Base-by-base conservation (phyloP, 2,797 vertebrate genomes). In the Macropus fuliginosus region DNA sequence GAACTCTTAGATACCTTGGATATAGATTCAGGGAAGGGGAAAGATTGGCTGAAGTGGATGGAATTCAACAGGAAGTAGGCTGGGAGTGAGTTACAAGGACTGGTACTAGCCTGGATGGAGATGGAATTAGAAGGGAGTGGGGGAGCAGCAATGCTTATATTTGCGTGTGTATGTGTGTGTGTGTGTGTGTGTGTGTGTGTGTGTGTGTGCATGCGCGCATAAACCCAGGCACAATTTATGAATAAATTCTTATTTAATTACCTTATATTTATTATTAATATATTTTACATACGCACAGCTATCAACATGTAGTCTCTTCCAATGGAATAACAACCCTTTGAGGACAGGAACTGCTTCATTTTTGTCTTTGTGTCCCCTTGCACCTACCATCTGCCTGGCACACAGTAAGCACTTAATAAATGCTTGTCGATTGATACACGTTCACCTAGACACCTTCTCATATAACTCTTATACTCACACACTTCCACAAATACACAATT, bases 61-160 rank as follows among this genome's bases (percentile, higher is more conserved):
- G 66, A 91, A 34, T 13, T 31, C 74, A 2, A 0, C 0, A 0
- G 90, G 81, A 81, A 55, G 89, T 46, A n/a, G 50, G 0, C 46
- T 6, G n/a, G 21, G 54, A 10, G 34, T 1, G 81, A 31, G 29
- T 18, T 50, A 46, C 10, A 40, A 46, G 74, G 21, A 0, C 1
- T 3, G 13, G 18, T 1, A 0, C 87, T 13, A 9, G 31, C 55
- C 8, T 27, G 3, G 10, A 3, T 12, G 2, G 55, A 54, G 5
- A 81, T 81, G 24, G 74, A 81, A 81, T 81, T 81, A 81, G 40
- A 46, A 46, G 27, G 9, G 27, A 8, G 1, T 14, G 1, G 5
- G 5, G 62, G 34, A 4, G 34, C 34, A 12, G 57, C 14, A 18
- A 27, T 66, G 62, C 16, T n/a, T 66, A 66, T 18, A 66, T n/a